These are phyloP conservation scores for Synaphobranchus kaupii DNA, from an alignment of 2,797 vertebrate species.

Conservation along the genomic window DNA sequence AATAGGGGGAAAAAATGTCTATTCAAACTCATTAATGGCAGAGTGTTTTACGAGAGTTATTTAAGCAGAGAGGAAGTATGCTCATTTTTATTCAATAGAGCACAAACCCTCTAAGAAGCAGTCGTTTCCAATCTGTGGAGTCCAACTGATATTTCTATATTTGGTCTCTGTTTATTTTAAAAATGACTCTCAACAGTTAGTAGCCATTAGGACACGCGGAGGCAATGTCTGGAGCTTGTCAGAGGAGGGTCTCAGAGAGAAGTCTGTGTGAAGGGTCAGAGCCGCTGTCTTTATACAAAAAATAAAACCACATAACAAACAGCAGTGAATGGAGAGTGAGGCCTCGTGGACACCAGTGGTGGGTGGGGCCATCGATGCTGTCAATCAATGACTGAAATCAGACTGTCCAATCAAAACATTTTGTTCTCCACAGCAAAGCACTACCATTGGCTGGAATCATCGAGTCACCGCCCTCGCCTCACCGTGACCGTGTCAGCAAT, in stretches of 20 bases:
- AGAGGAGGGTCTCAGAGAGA: not conserved
- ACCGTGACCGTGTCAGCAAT: not conserved
- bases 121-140: constrained; percentile 46
- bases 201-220: not conserved
- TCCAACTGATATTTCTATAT: constrained; percentile 71
- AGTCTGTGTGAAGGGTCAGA: not conserved
- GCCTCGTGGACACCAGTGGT: not conserved
- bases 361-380: not conserved
- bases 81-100: constrained; percentile 72
- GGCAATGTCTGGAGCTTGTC: not conserved
- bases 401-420: not conserved
- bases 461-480: not conserved
- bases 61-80: constrained; percentile 81
- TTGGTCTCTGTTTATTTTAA: not conserved
- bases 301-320: not conserved
- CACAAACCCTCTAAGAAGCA: constrained; percentile 66
- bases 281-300: not conserved
- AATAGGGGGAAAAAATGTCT: constrained; percentile 82
- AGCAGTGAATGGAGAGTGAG: not conserved
- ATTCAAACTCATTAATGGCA: constrained; percentile 86
- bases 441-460: not conserved
- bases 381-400: not conserved
- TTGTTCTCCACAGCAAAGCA: not conserved
- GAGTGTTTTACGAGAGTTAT: constrained; percentile 76
- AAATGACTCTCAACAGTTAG: not conserved